phyloP scores from a whole-genome alignment of 2,797 vertebrate species.

The Acanthis flammea region DNA sequence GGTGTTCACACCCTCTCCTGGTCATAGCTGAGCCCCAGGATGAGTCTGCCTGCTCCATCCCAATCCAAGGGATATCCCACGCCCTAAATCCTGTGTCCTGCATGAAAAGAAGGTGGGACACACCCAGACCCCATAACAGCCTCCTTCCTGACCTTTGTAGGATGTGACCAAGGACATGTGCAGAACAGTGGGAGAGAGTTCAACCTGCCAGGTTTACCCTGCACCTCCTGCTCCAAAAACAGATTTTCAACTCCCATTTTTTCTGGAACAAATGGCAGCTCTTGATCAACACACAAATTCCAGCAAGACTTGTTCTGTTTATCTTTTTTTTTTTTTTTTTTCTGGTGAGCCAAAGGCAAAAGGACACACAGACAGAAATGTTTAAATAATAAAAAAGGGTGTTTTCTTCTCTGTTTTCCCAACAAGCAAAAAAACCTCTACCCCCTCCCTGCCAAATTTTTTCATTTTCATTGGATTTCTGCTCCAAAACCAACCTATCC shows the following conservation, averaged over 20 bases:
- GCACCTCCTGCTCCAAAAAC: neutral
- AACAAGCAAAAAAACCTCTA: neutral
- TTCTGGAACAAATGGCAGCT: neutral
- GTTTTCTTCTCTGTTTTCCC: conserved; percentile 11
- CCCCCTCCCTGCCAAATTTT: neutral
- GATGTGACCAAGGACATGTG: neutral
- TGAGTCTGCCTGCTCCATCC: neutral
- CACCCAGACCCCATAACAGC: rapidly evolving
- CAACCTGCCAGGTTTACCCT: neutral
- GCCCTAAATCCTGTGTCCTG: rapidly evolving
- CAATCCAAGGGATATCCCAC: neutral
- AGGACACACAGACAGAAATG: neutral
- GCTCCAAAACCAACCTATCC: neutral
- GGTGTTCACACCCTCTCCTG: neutral
- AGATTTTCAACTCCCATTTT: neutral
- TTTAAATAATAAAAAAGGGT: conserved; percentile 12
- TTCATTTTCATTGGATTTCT: neutral
- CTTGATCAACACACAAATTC: neutral
- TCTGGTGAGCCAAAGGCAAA: conserved; percentile 24
- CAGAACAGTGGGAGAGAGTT: neutral
- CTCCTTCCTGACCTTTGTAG: rapidly evolving
- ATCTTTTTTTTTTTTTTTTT: neutral
- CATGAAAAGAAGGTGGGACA: neutral
- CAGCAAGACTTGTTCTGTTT: neutral
- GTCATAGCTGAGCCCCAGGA: neutral